phyloP scores from a whole-genome alignment of 2,113 vertebrate genomes.

The Aviceda subcristata region DNA sequence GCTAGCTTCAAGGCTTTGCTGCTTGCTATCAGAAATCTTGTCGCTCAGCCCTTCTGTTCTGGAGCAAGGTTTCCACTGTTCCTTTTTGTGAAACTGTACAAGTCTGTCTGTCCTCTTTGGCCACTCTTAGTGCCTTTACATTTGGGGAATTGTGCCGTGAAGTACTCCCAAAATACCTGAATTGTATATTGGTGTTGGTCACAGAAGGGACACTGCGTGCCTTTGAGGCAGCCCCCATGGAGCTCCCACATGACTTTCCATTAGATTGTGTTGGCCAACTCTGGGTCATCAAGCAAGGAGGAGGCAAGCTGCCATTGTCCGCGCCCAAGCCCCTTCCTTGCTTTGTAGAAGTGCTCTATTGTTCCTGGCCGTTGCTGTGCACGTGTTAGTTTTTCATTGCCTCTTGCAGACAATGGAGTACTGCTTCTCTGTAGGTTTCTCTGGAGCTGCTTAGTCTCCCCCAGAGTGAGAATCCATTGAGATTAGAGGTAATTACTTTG shows the following conservation, averaged over 20 bases:
- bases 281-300: background rate
- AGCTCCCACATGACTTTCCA: background rate
- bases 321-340: background rate
- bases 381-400: background rate
- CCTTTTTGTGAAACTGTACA: background rate
- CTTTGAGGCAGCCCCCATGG: background rate
- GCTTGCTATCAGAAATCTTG: background rate
- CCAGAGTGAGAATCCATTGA: conserved; percentile 29
- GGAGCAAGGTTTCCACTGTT: background rate
- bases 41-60: background rate
- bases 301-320: background rate
- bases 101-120: background rate
- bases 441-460: background rate
- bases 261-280: background rate
- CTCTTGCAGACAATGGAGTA: conserved; percentile 27
- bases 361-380: background rate
- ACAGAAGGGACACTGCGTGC: background rate
- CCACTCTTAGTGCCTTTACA: background rate
- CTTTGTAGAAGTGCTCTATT: background rate
- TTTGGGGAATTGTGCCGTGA: background rate
- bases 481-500: conserved; percentile 68
- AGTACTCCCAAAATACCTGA: background rate
- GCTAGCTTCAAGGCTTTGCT: background rate
- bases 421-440: conserved; percentile 12
- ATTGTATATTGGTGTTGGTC: background rate